Evolutionary conservation across 2,888 invertebrate species (phyloP).

Genomic region (Blastobasis adustella): DNA sequence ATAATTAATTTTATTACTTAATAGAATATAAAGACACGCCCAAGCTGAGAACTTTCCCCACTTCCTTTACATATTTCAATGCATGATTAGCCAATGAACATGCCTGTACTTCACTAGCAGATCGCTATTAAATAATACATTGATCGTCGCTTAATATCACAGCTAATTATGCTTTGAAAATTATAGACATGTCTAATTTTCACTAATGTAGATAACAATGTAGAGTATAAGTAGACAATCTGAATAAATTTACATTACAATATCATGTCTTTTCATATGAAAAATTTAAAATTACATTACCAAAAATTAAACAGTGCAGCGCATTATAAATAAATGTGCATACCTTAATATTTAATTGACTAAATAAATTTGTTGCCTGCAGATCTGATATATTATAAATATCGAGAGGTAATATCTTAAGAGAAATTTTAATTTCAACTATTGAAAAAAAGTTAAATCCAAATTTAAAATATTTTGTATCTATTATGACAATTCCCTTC

Average conservation of each 20-base stretch:
- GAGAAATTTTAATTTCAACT: conserved; percentile 73
- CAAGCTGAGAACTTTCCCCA: conserved; percentile 67
- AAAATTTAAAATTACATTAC: conserved; percentile 72
- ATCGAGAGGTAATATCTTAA: conserved; percentile 75
- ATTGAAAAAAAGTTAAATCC: conserved; percentile 73
- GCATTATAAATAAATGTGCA: conserved; percentile 77
- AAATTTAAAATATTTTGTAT: conserved; percentile 71
- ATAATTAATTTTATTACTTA: conserved; percentile 69
- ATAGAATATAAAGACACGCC: conserved; percentile 73
- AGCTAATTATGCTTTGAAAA: conserved; percentile 76
- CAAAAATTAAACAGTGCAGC: conserved; percentile 75
- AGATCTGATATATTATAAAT: conserved; percentile 74
- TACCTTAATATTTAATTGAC: conserved; percentile 76
- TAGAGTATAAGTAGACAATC: conserved; percentile 75
- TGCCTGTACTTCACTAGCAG: conserved; percentile 68
- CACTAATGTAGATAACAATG: conserved; percentile 74
- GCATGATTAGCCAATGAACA: conserved; percentile 76
- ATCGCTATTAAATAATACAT: conserved; percentile 73
- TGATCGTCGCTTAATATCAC: conserved; percentile 73
- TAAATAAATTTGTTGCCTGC: conserved; percentile 77
- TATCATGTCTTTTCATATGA: conserved; percentile 75
- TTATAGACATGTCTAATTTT: conserved; percentile 74
- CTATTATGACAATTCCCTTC: conserved; percentile 71
- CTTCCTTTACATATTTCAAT: conserved; percentile 72
- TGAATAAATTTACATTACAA: conserved; percentile 75